Conservation (phyloP, 2,888 invertebrate genomes). For the Apotomis capreana region DNA sequence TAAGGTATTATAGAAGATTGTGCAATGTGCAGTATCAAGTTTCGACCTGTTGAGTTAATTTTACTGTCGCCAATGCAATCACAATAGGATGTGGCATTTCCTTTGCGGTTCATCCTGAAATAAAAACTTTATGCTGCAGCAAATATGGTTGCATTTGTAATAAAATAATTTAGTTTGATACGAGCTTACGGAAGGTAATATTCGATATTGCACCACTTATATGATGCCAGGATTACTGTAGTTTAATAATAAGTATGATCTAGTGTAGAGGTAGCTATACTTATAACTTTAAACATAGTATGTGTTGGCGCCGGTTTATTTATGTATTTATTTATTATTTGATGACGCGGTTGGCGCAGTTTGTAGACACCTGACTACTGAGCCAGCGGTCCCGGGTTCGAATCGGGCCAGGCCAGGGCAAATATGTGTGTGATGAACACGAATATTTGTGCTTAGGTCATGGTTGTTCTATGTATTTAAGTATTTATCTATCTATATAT, state of each 20-base stretch:
- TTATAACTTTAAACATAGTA: neutral
- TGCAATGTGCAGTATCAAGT: neutral
- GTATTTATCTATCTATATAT: no score
- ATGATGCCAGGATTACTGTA: constrained; percentile 1
- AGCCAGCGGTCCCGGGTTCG: no score
- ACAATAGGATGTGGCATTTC: neutral
- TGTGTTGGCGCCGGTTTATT: neutral
- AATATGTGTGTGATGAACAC: no score
- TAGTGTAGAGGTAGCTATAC: neutral
- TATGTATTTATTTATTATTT: no score
- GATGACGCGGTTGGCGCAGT: no score
- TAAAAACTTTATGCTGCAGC: neutral
- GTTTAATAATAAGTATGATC: constrained; percentile 2
- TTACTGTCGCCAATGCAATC: neutral
- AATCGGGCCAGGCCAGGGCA: no score
- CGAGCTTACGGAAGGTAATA: neutral
- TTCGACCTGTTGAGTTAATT: neutral
- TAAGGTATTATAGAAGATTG: neutral
- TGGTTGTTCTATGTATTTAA: no score
- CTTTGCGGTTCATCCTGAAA: neutral
- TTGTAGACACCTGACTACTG: no score
- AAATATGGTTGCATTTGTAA: neutral
- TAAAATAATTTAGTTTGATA: neutral
- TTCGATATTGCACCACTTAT: constrained; percentile 11
- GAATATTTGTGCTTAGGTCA: no score